These are phyloP conservation scores for Danionella cerebrum DNA, from an alignment of 2,113 vertebrate genomes.

Conservation along the genomic window DNA sequence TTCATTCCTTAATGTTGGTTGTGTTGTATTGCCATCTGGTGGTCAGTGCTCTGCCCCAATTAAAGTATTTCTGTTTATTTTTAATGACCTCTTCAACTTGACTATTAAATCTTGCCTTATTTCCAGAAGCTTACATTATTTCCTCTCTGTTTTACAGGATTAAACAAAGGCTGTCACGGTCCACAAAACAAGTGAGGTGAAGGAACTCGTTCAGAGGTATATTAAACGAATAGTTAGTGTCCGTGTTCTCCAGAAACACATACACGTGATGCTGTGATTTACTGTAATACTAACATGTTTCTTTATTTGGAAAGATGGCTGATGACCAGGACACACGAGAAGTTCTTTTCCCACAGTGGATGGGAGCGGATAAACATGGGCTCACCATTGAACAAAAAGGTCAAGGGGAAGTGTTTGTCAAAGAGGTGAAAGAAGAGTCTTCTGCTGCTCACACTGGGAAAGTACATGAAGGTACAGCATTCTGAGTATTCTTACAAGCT, in stretches of 20 bases:
- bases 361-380: constrained; percentile 80
- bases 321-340: constrained; percentile 81
- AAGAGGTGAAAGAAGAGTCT: constrained; percentile 79
- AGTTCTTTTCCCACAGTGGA: constrained; percentile 84
- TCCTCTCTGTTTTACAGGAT: constrained; percentile 30
- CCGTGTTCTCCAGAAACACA: no score
- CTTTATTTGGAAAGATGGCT: constrained; percentile 68
- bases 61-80: no score
- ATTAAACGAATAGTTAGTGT: not conserved
- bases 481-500: not conserved
- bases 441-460: constrained; percentile 78
- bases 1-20: no score
- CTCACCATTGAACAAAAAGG: constrained; percentile 81
- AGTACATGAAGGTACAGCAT: constrained; percentile 78
- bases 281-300: not conserved
- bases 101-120: not conserved
- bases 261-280: no score
- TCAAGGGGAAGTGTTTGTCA: constrained; percentile 77
- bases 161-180: constrained; percentile 40
- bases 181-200: constrained; percentile 35
- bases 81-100: not conserved
- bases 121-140: not conserved
- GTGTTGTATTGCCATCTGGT: constrained; percentile 58
- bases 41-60: constrained; percentile 31
- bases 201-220: constrained; percentile 51